Evolutionary conservation across 2,888 invertebrate species (phyloP).

Genomic region (Latrodectus elegans): DNA sequence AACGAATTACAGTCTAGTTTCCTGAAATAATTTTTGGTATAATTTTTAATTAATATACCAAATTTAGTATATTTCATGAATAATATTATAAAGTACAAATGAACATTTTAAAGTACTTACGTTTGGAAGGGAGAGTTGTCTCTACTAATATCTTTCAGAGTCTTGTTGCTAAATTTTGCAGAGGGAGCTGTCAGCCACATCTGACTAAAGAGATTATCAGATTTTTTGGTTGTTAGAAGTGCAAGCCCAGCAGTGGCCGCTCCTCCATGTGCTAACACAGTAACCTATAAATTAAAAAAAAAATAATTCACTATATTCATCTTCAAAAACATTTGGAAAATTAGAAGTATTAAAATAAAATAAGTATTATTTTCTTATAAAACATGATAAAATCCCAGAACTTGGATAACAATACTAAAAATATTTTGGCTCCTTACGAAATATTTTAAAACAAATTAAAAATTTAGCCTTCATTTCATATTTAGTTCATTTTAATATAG

Average conservation of each 20-base stretch:
- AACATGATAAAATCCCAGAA: too few species aligned
- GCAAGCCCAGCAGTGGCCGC: constrained; percentile 65
- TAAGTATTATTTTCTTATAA: too few species aligned
- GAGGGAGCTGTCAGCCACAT: constrained; percentile 68
- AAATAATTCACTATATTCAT: not conserved
- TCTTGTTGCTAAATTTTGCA: constrained; percentile 57
- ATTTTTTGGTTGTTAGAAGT: constrained; percentile 47
- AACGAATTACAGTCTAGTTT: constrained; percentile 72
- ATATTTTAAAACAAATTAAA: too few species aligned
- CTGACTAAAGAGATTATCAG: constrained; percentile 61
- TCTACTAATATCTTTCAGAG: constrained; percentile 31
- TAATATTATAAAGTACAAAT: not conserved
- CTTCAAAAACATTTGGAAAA: too few species aligned
- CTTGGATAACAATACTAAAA: too few species aligned
- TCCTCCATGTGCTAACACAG: constrained; percentile 68
- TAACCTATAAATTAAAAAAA: constrained; percentile 56
- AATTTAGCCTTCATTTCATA: too few species aligned
- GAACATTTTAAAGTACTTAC: constrained; percentile 18
- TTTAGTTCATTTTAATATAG: too few species aligned
- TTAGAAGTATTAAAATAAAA: too few species aligned
- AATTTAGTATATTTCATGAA: not conserved
- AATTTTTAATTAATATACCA: not conserved
- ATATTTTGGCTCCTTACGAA: too few species aligned
- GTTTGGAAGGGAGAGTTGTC: constrained; percentile 55
- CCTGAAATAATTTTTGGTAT: constrained; percentile 23